Conservation (phyloP, 1,140 invertebrate genomes). For the Grapholita molesta region DNA sequence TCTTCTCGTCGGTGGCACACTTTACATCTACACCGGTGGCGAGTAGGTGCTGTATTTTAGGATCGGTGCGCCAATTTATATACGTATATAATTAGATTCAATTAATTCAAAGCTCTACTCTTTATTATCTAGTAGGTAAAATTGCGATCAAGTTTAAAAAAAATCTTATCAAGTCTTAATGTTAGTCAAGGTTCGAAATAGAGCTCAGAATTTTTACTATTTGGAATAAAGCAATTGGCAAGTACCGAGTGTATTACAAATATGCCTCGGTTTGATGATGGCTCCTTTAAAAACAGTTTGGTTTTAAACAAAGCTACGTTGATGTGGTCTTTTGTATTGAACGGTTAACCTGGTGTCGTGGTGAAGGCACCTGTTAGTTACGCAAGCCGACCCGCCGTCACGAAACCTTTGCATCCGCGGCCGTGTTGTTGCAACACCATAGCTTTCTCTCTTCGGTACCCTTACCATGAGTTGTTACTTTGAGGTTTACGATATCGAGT, state of each 20-base stretch:
- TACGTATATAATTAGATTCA: too few species aligned
- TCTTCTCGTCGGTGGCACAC: slow-evolving; percentile 46
- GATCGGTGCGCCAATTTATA: too few species aligned
- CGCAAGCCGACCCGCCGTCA: slow-evolving; percentile 48
- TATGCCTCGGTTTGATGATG: not conserved
- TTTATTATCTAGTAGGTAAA: too few species aligned
- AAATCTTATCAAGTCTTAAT: too few species aligned
- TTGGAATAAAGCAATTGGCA: too few species aligned
- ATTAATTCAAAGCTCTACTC: too few species aligned
- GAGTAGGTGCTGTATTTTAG: not conserved
- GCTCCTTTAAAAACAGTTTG: not conserved
- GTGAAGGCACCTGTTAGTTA: slow-evolving; percentile 51
- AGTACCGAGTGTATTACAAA: too few species aligned
- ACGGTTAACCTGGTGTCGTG: slow-evolving; percentile 33
- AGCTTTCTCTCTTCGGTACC: slow-evolving; percentile 50
- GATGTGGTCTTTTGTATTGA: slow-evolving; percentile 30
- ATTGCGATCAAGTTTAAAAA: too few species aligned
- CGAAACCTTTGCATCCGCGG: slow-evolving; percentile 61
- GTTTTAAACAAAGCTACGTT: not conserved
- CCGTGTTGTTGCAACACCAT: slow-evolving; percentile 54
- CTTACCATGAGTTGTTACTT: too few species aligned
- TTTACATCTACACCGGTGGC: slow-evolving; percentile 19
- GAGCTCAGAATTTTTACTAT: too few species aligned
- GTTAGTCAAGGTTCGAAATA: too few species aligned
- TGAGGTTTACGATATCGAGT: too few species aligned